Conservation (phyloP, 2,888 invertebrate genomes). For the Athalia cordata region DNA sequence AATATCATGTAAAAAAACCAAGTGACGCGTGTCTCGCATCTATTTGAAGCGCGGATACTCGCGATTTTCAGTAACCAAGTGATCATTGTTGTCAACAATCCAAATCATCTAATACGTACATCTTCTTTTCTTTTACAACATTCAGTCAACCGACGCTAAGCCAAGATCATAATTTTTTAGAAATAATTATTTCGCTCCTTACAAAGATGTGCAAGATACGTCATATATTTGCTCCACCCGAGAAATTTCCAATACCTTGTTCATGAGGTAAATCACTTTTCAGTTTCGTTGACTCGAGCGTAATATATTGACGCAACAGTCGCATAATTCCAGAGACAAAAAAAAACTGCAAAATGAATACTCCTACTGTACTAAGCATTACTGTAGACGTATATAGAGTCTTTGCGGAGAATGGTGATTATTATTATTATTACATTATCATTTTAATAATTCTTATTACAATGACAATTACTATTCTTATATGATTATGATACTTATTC, state of each 20-base stretch:
- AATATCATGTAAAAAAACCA: slow-evolving; percentile 1
- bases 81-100: not conserved
- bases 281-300: slow-evolving; percentile 16
- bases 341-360: not conserved
- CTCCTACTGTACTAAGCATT: slow-evolving; percentile 1
- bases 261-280: not conserved
- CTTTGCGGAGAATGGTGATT: slow-evolving; percentile 12
- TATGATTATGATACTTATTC: not conserved
- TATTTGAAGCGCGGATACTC: slow-evolving; percentile 6
- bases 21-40: not conserved
- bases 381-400: slow-evolving; percentile 17
- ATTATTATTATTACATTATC: slow-evolving; percentile 6
- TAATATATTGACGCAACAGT: slow-evolving; percentile 5
- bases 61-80: not conserved
- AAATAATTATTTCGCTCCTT: not conserved
- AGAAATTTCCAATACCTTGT: slow-evolving; percentile 1
- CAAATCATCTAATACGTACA: too few species aligned
- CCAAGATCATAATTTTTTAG: not conserved
- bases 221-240: not conserved
- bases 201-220: not conserved
- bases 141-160: not conserved
- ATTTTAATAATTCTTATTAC: not conserved
- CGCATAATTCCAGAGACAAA: slow-evolving; percentile 1
- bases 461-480: slow-evolving; percentile 1
- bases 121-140: not conserved